Evolutionary conservation across 1,140 invertebrate genomes (phyloP), one percentile per base, ranked within the genome.

Genomic region (Conus betulinus): DNA sequence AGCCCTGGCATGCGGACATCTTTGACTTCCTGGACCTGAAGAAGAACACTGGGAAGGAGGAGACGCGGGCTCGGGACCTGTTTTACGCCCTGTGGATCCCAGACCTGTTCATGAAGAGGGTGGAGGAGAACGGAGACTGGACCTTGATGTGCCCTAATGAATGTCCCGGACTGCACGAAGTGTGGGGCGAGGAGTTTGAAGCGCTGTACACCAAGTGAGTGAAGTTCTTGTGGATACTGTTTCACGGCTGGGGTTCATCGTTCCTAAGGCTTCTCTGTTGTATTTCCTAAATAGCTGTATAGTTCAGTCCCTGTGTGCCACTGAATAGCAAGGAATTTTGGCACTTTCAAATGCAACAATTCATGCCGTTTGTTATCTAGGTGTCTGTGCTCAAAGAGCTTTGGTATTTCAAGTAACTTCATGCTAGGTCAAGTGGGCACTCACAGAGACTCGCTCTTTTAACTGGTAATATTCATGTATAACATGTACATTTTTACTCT

Each of bases 81-180:
- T 99, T 99, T 94, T 99, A 99, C 95, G 99, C 97, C 23, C 94
- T 99, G 15, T 99, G 99, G 99, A 98, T 99, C 91, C 98, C 99
- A 10, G 99, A 99, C 96, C 96, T 99, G 57, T 99, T 99, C 94
- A 99, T 99, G 99, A 97, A 98, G 94, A 96, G 99, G 82, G 99
- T 99, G 0, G 97, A 99, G 94, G 96, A 96, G 0, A 97, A 99
- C 95, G 97, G 95, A 87, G 96, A 97, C 83, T 99, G 99, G 99
- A 98, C 97, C 79, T 95, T 99, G 23, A 99, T 99, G 99, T 99
- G 99, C 95, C 99, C 99, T 1, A 97, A 98, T 94, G 97, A 99
- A 93, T 98, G 97, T 94, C 98, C 98, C 3, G 98, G 98, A 0
- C 96, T 99, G 13, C 95, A 96, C 15, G 98, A 99, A 92, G 97